Base-by-base conservation (phyloP, 1,140 invertebrate species). In the Brachionus calyciflorus region DNA sequence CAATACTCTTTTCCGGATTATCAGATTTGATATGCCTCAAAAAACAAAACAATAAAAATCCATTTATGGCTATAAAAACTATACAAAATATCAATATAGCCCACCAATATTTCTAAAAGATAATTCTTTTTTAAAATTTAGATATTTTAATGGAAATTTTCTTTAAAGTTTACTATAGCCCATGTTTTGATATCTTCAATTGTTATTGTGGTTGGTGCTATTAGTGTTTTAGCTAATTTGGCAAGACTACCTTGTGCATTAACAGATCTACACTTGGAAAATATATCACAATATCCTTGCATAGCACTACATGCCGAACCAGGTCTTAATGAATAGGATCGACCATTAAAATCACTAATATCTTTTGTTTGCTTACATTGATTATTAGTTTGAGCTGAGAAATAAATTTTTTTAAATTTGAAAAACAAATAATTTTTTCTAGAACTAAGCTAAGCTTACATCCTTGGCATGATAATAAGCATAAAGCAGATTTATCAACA, bases 241-340 rank as follows among this genome's bases (percentile, higher is more conserved):
- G 94, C 93, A 78, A 99, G 86, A 19, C 96, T 96, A 41, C 96
- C 96, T 82, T 99, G 95, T 0, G 95, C 93, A 87, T 99, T 96
- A 12, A 99, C 94, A 1, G 92, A 91, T 78, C 96, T 89, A 84
- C 96, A 99, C 85, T 96, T 96, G 28, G 93, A 89, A 86, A 98
- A 99, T 60, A 97, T 94, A 86, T 98, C 96, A 87, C 96, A 99
- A 86, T 98, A 99, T 68, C 91, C 81, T 90, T 88, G 81, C 85
- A 96, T 98, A 83, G 98, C 92, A 84, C 98, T 96, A 84, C 96
- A 99, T 0, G 96, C 94, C 53, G 95, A 94, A 33, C n/a, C n/a
- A n/a, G 69, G 69, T 55, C 69, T 33, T 24, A 73, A n/a, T 1
- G 69, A 51, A 73, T 73, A 73, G 3, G 69, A 73, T 37, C 26